Conservation (phyloP, 2,797 vertebrate species). For the Sciurus carolinensis region DNA sequence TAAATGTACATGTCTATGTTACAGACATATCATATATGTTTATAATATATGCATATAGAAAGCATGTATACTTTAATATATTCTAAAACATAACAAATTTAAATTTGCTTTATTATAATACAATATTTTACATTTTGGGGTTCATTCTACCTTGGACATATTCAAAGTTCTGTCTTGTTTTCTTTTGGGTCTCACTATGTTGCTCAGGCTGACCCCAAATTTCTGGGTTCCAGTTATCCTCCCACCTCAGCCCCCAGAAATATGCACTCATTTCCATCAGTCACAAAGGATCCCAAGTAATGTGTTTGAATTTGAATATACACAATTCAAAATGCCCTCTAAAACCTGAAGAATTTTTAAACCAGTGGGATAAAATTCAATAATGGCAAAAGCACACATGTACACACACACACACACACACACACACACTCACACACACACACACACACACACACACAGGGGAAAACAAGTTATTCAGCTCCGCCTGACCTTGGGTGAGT, state of each 20-base stretch:
- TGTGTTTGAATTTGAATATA: neutral
- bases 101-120: neutral
- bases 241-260: neutral
- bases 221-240: neutral
- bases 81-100: neutral
- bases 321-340: conserved; percentile 32
- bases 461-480: conserved; percentile 37
- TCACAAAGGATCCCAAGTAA: conserved; percentile 22
- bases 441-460: neutral
- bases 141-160: neutral
- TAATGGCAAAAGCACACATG: neutral
- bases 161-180: neutral
- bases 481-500: conserved; percentile 49
- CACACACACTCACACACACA: neutral
- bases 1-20: too few relatives aligned
- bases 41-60: neutral
- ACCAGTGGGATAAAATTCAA: neutral
- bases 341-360: conserved; percentile 55
- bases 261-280: neutral
- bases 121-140: neutral
- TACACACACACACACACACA: neutral
- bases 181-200: neutral
- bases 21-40: neutral
- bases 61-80: neutral
- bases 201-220: neutral